Conservation (phyloP, 2,797 vertebrate species). For the Sebastes reedi region DNA sequence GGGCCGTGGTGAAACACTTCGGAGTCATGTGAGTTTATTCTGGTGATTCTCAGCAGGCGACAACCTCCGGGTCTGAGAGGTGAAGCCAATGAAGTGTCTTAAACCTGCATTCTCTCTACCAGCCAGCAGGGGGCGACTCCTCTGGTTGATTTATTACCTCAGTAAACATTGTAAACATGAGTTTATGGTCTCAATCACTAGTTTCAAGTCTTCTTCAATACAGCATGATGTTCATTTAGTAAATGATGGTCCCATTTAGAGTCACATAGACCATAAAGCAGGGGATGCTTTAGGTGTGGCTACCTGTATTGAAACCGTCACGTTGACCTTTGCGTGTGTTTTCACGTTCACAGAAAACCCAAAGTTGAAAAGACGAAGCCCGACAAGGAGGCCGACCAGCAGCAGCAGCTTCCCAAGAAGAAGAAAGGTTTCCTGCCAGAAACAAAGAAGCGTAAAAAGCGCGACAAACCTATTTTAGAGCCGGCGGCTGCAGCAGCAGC, state of each 20-base stretch:
- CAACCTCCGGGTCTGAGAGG: too few relatives aligned
- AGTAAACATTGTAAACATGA: too few relatives aligned
- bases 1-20: constrained; percentile 89
- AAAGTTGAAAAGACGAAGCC: constrained; percentile 83
- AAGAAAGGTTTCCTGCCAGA: constrained; percentile 93
- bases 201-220: too few relatives aligned
- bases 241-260: too few relatives aligned
- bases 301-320: neutral
- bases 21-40: constrained; percentile 85
- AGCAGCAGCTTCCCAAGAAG: constrained; percentile 70
- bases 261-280: too few relatives aligned
- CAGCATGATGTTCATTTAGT: too few relatives aligned
- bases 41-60: too few relatives aligned
- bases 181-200: fast-evolving
- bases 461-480: constrained; percentile 71
- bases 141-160: too few relatives aligned
- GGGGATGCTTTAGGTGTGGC: too few relatives aligned
- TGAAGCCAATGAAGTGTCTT: too few relatives aligned
- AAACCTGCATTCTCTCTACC: too few relatives aligned
- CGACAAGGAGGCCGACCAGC: constrained; percentile 19
- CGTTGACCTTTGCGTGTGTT: constrained; percentile 1
- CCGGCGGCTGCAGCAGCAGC: neutral
- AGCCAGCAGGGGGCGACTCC: too few relatives aligned
- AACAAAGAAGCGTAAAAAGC: constrained; percentile 90
- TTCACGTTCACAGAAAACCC: constrained; percentile 83